A percentile compares a stretch with the other conserved stretches of the same genome.
Conservation (phyloP, 2,113 vertebrate species). For the Atherinomorus stipes region DNA sequence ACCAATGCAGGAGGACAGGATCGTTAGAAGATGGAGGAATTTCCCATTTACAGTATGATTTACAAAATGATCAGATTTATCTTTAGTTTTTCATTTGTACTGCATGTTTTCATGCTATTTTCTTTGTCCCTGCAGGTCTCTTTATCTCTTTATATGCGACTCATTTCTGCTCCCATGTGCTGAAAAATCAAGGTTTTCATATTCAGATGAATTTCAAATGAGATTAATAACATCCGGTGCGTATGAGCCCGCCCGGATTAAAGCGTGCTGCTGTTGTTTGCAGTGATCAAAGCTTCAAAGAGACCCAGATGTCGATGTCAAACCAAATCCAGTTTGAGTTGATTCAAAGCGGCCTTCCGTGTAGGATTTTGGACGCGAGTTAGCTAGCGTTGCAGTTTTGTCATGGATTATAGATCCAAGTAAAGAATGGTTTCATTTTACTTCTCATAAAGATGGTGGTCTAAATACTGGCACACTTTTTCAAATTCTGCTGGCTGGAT, state of each 20-base stretch:
- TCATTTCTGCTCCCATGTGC: background rate
- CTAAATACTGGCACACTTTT: too few relatives aligned
- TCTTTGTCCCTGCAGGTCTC: too few relatives aligned
- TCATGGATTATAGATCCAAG: conserved; percentile 4
- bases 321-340: conserved; percentile 5
- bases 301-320: conserved; percentile 6
- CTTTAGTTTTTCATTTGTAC: background rate
- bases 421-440: background rate
- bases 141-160: too few relatives aligned
- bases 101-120: background rate
- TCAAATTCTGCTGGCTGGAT: too few relatives aligned
- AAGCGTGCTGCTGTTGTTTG: background rate
- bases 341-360: background rate
- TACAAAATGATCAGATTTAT: background rate
- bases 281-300: conserved; percentile 27
- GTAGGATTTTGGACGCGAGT: background rate
- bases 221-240: conserved; percentile 11
- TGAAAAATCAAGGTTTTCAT: conserved; percentile 13
- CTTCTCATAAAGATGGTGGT: background rate
- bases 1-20: too few relatives aligned
- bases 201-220: conserved; percentile 15
- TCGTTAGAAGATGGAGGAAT: background rate
- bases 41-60: background rate
- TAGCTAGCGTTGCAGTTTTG: background rate
- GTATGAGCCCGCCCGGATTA: conserved; percentile 8